Conservation (phyloP, 2,113 vertebrate genomes). For the Cyanoderma ruficeps region DNA sequence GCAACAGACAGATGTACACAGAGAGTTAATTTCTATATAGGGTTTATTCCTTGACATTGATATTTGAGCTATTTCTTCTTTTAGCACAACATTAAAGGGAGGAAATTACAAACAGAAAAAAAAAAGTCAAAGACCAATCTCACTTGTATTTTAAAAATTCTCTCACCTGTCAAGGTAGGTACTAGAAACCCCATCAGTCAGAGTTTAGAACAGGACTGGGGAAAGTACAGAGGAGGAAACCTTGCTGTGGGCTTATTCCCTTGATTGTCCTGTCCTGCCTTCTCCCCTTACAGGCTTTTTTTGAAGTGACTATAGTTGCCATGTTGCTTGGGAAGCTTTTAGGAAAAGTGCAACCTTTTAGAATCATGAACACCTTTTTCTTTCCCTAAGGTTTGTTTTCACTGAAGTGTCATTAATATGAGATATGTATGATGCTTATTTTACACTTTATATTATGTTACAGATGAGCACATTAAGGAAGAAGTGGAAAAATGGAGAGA, state of each 20-base stretch:
- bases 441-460: not conserved
- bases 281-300: not conserved
- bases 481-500: conserved; percentile 83
- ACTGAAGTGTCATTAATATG: not conserved
- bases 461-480: conserved; percentile 80
- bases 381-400: not conserved
- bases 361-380: not conserved
- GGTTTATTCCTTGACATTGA: not conserved
- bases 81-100: not conserved
- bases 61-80: not conserved
- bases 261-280: not conserved
- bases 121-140: not conserved
- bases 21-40: not conserved
- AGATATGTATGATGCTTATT: not conserved
- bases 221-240: not conserved
- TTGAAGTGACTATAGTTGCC: not conserved
- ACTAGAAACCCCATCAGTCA: not conserved
- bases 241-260: not conserved
- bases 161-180: not conserved
- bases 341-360: not conserved
- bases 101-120: not conserved
- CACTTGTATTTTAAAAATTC: not conserved
- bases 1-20: not conserved
- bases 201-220: not conserved
- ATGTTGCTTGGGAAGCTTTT: not conserved